Conservation (phyloP, 2,797 vertebrate species). For the Petrocephalus schoutedeni region DNA sequence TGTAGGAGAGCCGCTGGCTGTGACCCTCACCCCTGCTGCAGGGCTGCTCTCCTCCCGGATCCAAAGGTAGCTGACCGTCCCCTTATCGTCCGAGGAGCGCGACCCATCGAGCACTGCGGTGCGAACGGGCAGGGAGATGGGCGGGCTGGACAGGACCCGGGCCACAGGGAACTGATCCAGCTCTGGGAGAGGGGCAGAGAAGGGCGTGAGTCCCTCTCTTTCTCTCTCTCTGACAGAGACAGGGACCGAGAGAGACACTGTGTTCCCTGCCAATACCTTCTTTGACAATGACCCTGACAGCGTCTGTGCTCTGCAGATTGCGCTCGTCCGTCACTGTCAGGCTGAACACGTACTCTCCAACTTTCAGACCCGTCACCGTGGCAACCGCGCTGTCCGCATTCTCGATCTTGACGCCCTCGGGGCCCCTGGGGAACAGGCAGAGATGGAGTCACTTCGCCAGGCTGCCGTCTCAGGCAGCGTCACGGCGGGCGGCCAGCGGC, state of each 20-base stretch:
- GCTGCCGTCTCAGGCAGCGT: neutral
- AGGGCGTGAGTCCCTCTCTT: neutral
- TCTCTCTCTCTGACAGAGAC: neutral
- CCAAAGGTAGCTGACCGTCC: slow-evolving; percentile 82
- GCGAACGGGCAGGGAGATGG: slow-evolving; percentile 73
- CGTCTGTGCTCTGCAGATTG: slow-evolving; percentile 78
- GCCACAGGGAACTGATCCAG: slow-evolving; percentile 80
- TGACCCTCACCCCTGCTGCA: slow-evolving; percentile 81
- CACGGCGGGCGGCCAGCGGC: neutral
- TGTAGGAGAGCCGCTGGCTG: neutral
- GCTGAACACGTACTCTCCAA: slow-evolving; percentile 80
- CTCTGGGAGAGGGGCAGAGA: slow-evolving; percentile 58
- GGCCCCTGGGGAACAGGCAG: slow-evolving; percentile 66
- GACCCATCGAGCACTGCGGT: slow-evolving; percentile 83
- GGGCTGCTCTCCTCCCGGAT: slow-evolving; percentile 84
- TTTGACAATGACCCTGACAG: slow-evolving; percentile 82
- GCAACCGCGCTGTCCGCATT: slow-evolving; percentile 76
- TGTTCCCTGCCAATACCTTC: slow-evolving; percentile 69
- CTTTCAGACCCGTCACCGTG: slow-evolving; percentile 82
- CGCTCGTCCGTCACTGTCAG: slow-evolving; percentile 88
- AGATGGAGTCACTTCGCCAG: slow-evolving; percentile 3
- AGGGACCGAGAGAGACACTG: neutral
- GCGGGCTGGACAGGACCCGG: slow-evolving; percentile 70
- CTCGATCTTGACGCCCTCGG: slow-evolving; percentile 83
- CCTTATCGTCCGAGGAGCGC: slow-evolving; percentile 85